A percentile compares a stretch with the other conserved stretches of the same genome.
These are phyloP conservation scores for Drosophila repleta DNA, from an alignment of 1,140 invertebrate species.

Conservation along the genomic window DNA sequence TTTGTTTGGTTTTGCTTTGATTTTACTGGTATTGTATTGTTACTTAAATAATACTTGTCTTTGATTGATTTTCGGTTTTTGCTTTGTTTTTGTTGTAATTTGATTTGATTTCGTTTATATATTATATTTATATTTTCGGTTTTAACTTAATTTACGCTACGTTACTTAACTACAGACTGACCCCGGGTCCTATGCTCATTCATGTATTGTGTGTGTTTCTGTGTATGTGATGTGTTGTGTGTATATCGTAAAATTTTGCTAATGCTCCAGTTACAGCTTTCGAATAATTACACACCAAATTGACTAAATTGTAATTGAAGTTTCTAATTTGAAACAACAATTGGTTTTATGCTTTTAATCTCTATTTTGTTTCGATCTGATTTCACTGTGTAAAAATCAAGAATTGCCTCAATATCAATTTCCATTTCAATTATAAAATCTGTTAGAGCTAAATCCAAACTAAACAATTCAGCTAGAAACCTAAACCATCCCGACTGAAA, in stretches of 20 bases:
- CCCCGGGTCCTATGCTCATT: conserved; percentile 26
- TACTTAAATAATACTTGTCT: conserved; percentile 82
- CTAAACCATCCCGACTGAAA: conserved; percentile 9
- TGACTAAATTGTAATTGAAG: conserved; percentile 79
- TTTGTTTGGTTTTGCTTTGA: neutral
- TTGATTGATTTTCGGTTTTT: conserved; percentile 83
- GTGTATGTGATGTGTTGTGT: conserved; percentile 8
- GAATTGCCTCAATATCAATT: conserved; percentile 9
- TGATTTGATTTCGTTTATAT: conserved; percentile 46
- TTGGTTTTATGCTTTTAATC: conserved; percentile 40
- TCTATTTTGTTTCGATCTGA: conserved; percentile 22
- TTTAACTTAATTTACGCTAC: conserved; percentile 61
- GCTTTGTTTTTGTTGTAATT: conserved; percentile 48
- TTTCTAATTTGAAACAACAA: conserved; percentile 63
- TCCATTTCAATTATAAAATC: neutral
- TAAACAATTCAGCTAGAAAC: conserved; percentile 26
- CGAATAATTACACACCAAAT: conserved; percentile 72
- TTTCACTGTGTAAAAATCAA: conserved; percentile 33
- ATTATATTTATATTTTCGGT: conserved; percentile 17
- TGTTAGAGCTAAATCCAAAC: no score
- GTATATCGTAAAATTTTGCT: conserved; percentile 67
- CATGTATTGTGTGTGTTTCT: conserved; percentile 13
- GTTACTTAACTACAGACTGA: conserved; percentile 38
- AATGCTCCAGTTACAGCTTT: conserved; percentile 57
- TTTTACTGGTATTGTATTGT: conserved; percentile 64